Percentiles rank a stretch among this genome's conserved stretches.
Evolutionary conservation across 2,797 vertebrate genomes (phyloP).

Genomic region (Channallabes apus): DNA sequence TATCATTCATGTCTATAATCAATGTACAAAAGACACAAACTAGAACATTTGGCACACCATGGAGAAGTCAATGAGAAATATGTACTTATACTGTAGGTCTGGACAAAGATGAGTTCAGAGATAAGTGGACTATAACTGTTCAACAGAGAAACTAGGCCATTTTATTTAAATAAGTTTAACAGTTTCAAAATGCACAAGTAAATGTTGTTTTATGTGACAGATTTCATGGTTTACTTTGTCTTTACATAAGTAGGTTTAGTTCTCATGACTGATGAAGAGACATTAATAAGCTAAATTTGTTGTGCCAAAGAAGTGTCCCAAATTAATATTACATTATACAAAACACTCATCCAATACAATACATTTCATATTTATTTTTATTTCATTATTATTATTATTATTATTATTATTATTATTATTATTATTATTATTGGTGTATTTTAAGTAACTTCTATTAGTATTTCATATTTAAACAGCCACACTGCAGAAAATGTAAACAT

Average conservation of each 20-base stretch:
- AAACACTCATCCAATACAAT: not conserved
- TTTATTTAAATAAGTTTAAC: not conserved
- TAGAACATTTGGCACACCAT: slow-evolving; percentile 36
- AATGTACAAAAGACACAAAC: slow-evolving; percentile 31
- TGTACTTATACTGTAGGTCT: slow-evolving; percentile 45
- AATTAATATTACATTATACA: not conserved
- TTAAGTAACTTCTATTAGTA: not conserved
- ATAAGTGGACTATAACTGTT: not conserved
- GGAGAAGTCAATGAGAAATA: slow-evolving; percentile 43
- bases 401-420: not conserved
- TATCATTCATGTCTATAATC: slow-evolving; percentile 23
- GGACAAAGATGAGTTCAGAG: slow-evolving; percentile 48
- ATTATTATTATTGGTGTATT: not conserved
- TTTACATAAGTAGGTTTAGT: not conserved
- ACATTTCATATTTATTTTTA: too few relatives aligned
- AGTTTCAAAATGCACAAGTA: not conserved
- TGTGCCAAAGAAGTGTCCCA: not conserved
- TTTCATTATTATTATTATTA: too few relatives aligned
- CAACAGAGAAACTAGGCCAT: not conserved
- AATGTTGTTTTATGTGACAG: not conserved
- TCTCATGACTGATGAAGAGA: not conserved
- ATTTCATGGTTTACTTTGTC: not conserved
- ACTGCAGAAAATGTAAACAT: slow-evolving; percentile 1
- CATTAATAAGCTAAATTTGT: not conserved
- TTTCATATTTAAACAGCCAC: not conserved